Conservation (phyloP, 2,797 vertebrate species). For the Parauchenoglanis punctatus region DNA sequence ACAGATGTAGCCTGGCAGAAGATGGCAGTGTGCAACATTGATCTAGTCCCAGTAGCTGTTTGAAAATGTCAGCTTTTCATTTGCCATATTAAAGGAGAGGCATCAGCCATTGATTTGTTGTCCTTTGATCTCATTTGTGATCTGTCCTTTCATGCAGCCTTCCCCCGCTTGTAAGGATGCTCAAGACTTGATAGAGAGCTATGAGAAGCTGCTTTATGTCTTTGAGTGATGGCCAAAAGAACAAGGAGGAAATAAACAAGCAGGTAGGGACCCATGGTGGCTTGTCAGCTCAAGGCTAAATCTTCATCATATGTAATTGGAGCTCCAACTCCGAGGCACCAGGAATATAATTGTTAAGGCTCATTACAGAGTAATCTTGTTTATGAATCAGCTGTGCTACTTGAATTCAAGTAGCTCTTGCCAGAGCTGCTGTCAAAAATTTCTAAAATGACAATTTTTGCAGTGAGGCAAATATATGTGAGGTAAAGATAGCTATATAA, state of each 20-base stretch:
- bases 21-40: constrained; percentile 23
- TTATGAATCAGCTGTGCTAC: constrained; percentile 19
- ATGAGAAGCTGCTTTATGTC: constrained; percentile 10
- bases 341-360: not conserved
- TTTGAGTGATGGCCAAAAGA: constrained; percentile 38
- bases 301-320: constrained; percentile 50
- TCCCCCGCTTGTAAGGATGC: constrained; percentile 20
- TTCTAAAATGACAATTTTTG: not conserved
- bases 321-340: not conserved
- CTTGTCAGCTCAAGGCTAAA: constrained; percentile 34
- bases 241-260: constrained; percentile 24
- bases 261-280: not conserved
- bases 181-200: constrained; percentile 31
- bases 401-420: not conserved
- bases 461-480: not conserved
- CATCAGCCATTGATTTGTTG: constrained; percentile 63
- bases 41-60: constrained; percentile 48
- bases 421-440: not conserved
- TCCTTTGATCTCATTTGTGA: constrained; percentile 57
- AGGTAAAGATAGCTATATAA: not conserved
- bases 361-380: constrained; percentile 4
- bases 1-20: not conserved
- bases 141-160: constrained; percentile 57
- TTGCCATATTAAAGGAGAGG: constrained; percentile 62
- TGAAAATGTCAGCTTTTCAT: constrained; percentile 61